A percentile compares a stretch with the other conserved stretches of the same genome.
Conservation (phyloP, 2,888 invertebrate genomes). For the Trachelus stipa region DNA sequence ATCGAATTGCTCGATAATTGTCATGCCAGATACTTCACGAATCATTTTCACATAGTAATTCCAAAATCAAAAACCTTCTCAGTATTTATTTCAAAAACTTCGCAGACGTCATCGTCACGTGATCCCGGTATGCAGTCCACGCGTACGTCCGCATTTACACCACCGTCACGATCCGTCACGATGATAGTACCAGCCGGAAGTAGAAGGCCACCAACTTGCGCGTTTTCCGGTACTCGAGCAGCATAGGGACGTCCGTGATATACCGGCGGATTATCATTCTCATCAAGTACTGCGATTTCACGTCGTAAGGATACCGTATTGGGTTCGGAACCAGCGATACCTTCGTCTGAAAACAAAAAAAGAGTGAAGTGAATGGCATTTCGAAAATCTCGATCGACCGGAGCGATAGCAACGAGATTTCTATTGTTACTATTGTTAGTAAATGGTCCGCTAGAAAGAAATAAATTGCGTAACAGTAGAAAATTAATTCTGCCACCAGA, state of each 20-base stretch:
- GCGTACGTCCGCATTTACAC: slow-evolving; percentile 77
- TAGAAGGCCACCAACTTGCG: slow-evolving; percentile 74
- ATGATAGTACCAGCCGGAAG: slow-evolving; percentile 70
- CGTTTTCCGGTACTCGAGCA: slow-evolving; percentile 77
- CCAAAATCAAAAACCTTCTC: slow-evolving; percentile 69
- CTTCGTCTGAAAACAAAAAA: slow-evolving; percentile 72
- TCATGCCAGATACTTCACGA: background rate
- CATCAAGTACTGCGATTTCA: slow-evolving; percentile 81
- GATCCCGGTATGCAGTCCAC: slow-evolving; percentile 74
- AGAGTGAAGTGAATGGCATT: background rate
- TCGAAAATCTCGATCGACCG: background rate
- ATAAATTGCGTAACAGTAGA: background rate
- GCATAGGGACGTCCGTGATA: slow-evolving; percentile 82
- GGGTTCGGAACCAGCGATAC: slow-evolving; percentile 77
- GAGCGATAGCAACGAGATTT: background rate
- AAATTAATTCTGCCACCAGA: background rate
- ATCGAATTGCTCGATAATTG: slow-evolving; percentile 5
- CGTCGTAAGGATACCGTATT: slow-evolving; percentile 83
- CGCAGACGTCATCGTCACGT: slow-evolving; percentile 77
- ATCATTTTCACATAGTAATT: slow-evolving; percentile 6
- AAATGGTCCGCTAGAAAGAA: background rate
- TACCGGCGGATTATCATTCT: slow-evolving; percentile 84
- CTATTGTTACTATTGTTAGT: background rate
- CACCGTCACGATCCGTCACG: slow-evolving; percentile 80
- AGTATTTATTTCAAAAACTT: slow-evolving; percentile 75